A percentile compares a stretch with the other conserved stretches of the same genome.
phyloP scores from a whole-genome alignment of 2,888 invertebrate species.

The Subacronicta megacephala region DNA sequence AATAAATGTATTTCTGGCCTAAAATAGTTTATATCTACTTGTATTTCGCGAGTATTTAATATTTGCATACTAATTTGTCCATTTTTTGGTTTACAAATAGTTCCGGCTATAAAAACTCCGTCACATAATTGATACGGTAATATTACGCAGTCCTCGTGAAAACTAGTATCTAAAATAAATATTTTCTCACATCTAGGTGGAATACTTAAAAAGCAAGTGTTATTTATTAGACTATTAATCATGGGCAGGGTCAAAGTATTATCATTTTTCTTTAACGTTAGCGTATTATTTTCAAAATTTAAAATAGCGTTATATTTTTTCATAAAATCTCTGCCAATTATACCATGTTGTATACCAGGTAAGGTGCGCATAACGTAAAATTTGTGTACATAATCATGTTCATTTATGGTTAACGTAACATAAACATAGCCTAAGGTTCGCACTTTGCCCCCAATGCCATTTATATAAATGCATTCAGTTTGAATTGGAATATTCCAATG shows the following conservation, averaged over 20 bases:
- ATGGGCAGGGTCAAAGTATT: not conserved
- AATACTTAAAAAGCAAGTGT: not conserved
- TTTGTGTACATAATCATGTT: not conserved
- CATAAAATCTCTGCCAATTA: constrained; percentile 6
- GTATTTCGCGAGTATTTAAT: too few relatives aligned
- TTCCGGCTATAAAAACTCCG: constrained; percentile 3
- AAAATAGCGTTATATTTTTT: constrained; percentile 3
- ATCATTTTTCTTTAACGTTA: not conserved
- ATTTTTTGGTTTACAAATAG: too few relatives aligned
- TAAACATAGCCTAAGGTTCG: not conserved
- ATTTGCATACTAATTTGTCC: too few relatives aligned
- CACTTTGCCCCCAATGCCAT: constrained; percentile 2
- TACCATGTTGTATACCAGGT: constrained; percentile 2
- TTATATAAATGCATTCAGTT: not conserved
- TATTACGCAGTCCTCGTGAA: not conserved
- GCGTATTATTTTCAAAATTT: constrained; percentile 16
- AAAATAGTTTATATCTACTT: too few relatives aligned
- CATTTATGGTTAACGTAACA: not conserved
- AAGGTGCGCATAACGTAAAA: constrained; percentile 3
- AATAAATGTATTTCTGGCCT: too few relatives aligned
- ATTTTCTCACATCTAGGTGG: constrained; percentile 6
- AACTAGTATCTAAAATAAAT: not conserved
- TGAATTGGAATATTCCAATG: not conserved
- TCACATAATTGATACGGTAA: not conserved
- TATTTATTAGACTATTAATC: not conserved